A percentile compares a stretch with the other conserved stretches of the same genome.
Conservation (phyloP, 2,113 vertebrate genomes). For the Thoracochromis brauschi region DNA sequence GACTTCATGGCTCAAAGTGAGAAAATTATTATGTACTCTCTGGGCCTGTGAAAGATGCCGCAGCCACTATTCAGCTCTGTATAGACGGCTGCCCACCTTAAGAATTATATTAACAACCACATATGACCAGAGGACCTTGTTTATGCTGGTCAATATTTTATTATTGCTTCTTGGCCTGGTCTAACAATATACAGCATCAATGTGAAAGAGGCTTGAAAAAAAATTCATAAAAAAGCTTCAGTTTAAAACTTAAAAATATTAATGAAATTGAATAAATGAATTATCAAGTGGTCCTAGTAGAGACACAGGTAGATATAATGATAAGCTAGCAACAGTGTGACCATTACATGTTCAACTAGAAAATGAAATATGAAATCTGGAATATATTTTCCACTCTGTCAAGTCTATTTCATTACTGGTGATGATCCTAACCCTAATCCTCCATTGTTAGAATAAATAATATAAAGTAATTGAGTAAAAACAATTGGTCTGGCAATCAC, state of each 20-base stretch:
- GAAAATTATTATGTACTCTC: slow-evolving; percentile 10
- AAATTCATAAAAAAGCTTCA: rapidly evolving
- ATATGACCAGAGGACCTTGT: neutral
- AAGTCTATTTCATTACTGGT: neutral
- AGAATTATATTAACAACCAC: neutral
- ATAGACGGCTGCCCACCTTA: neutral
- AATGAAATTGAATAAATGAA: neutral
- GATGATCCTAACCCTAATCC: neutral
- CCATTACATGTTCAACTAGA: neutral
- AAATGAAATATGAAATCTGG: rapidly evolving
- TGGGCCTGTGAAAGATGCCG: neutral
- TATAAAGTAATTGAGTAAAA: neutral
- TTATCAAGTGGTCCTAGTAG: neutral
- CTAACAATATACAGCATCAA: neutral
- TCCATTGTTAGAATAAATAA: neutral
- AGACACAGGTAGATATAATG: neutral
- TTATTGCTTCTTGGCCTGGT: neutral
- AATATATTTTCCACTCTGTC: neutral
- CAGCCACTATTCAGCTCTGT: neutral
- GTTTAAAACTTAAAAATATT: neutral
- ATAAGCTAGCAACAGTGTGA: neutral
- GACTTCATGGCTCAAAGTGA: neutral
- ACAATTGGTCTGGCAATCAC: neutral
- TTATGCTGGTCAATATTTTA: neutral
- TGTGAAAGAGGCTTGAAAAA: neutral